phyloP scores from a whole-genome alignment of 37 sponge, comb jelly and placozoan genomes.

The Haliclona indistincta region DNA sequence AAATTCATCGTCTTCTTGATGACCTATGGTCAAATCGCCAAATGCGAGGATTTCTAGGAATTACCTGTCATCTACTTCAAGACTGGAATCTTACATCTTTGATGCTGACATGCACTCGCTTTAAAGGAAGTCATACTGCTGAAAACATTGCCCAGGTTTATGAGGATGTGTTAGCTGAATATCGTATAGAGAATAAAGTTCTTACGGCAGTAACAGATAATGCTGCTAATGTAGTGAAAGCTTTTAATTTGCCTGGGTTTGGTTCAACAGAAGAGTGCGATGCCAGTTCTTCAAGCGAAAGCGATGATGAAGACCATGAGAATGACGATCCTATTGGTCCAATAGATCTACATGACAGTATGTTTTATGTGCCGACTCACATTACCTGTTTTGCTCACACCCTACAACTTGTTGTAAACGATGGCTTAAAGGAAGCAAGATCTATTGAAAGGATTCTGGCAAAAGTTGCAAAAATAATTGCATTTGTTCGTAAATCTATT shows the following conservation, averaged over 20 bases:
- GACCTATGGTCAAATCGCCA: constrained; percentile 22
- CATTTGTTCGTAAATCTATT: constrained; percentile 42
- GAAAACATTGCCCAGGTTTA: constrained; percentile 8
- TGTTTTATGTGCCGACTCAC: not conserved
- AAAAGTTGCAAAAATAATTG: constrained; percentile 29
- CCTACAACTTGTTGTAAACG: constrained; percentile 41
- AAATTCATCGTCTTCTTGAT: not conserved
- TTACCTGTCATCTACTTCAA: constrained; percentile 6
- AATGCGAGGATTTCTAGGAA: constrained; percentile 21
- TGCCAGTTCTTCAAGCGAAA: not conserved
- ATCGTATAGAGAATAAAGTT: constrained; percentile 1
- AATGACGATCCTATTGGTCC: not conserved
- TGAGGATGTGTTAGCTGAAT: not conserved
- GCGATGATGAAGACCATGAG: not conserved
- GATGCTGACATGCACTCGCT: constrained; percentile 14
- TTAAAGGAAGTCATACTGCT: constrained; percentile 23
- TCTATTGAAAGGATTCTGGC: constrained; percentile 23
- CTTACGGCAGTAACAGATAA: constrained; percentile 24
- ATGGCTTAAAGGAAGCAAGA: constrained; percentile 32
- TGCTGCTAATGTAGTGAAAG: constrained; percentile 23
- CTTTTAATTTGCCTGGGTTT: constrained; percentile 4
- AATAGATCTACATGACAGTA: not conserved
- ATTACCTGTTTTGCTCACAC: constrained; percentile 35
- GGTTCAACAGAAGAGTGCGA: not conserved
- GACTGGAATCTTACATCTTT: not conserved